Conservation (phyloP, 2,113 vertebrate genomes). For the Sterrhoptilus dennistouni region DNA sequence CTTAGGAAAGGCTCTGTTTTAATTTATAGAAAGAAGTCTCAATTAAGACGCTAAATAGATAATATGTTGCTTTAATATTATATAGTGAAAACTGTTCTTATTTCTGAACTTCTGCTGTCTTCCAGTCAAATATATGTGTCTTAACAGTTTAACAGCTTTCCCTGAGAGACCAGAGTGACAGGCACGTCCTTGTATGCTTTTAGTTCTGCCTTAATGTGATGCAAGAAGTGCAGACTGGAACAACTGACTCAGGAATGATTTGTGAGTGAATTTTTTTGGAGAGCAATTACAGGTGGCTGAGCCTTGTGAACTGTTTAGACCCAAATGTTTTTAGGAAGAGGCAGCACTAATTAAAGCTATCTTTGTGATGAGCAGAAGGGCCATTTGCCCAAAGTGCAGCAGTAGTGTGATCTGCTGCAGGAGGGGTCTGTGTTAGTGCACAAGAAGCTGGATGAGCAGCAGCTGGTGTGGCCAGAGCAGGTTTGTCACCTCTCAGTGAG, state of each 20-base stretch:
- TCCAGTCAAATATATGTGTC: background rate
- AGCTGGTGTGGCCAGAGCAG: background rate
- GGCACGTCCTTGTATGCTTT: background rate
- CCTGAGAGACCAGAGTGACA: background rate
- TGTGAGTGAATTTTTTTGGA: background rate
- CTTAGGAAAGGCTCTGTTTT: background rate
- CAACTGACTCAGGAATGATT: background rate
- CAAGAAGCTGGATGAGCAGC: background rate
- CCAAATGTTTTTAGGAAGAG: background rate
- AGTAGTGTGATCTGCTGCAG: background rate
- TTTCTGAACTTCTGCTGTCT: background rate
- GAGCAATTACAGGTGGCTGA: background rate
- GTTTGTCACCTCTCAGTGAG: background rate
- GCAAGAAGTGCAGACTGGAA: background rate
- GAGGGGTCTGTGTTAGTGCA: background rate
- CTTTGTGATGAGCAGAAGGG: background rate
- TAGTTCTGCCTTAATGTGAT: background rate
- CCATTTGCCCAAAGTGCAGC: background rate
- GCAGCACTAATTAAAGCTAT: background rate
- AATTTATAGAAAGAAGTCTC: constrained; percentile 25
- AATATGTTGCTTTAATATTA: constrained; percentile 13
- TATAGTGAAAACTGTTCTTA: background rate
- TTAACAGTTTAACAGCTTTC: background rate
- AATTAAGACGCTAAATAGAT: constrained; percentile 30
- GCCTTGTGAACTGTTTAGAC: background rate